A percentile compares a stretch with the other conserved stretches of the same genome.
phyloP scores from a whole-genome alignment of 2,113 vertebrate genomes.

The Channa maculata region DNA sequence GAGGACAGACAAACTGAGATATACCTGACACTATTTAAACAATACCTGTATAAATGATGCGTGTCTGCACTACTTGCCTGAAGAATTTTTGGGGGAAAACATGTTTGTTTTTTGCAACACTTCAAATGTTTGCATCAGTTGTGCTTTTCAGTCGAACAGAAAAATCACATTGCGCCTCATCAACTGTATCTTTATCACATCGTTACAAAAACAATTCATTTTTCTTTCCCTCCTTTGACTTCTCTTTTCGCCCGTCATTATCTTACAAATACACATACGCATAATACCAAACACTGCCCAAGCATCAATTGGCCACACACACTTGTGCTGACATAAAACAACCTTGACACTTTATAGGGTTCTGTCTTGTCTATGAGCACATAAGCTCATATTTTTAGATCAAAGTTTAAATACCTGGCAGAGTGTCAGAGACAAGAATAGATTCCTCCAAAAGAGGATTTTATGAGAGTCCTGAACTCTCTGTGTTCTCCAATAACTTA shows the following conservation, averaged over 20 bases:
- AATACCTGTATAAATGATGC: not conserved
- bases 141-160: not conserved
- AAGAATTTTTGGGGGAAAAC: not conserved
- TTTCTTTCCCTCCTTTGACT: not conserved
- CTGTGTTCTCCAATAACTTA: not conserved
- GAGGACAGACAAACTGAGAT: not conserved
- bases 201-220: not conserved
- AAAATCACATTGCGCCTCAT: not conserved
- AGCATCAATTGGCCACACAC: not conserved
- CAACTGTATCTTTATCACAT: not conserved
- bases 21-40: not conserved
- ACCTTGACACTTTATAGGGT: slow-evolving; percentile 29
- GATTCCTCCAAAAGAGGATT: slow-evolving; percentile 14
- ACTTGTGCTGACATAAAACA: not conserved
- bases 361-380: slow-evolving; percentile 5
- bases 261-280: not conserved
- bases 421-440: not conserved
- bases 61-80: not conserved
- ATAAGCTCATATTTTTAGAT: not conserved
- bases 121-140: slow-evolving; percentile 13
- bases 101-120: slow-evolving; percentile 14
- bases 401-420: slow-evolving; percentile 1
- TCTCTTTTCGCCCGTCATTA: not conserved
- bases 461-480: slow-evolving; percentile 1
- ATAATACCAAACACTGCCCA: no score